These are phyloP conservation scores for Cyclina sinensis DNA, from an alignment of 1,140 invertebrate species.

Conservation along the genomic window DNA sequence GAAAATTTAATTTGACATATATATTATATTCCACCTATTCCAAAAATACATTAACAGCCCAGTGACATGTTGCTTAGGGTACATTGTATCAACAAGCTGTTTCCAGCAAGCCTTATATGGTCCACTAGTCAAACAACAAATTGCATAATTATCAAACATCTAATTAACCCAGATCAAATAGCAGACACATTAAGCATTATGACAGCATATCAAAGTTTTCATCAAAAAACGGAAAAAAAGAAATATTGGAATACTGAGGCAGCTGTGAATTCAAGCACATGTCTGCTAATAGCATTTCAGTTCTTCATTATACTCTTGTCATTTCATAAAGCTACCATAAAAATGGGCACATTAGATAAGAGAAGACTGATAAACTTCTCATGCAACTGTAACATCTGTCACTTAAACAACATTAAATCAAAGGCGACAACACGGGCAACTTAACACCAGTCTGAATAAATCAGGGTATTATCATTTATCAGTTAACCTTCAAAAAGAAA, in stretches of 20 bases:
- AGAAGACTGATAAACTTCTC: background rate
- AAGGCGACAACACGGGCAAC: background rate
- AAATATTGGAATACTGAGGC: background rate
- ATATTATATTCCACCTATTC: no score
- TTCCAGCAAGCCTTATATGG: background rate
- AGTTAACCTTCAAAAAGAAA: background rate
- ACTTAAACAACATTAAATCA: conserved; percentile 27
- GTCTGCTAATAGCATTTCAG: background rate
- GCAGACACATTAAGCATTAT: background rate
- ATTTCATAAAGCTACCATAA: conserved; percentile 10
- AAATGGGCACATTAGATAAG: background rate
- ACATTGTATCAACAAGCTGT: conserved; percentile 14
- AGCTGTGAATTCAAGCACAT: no score
- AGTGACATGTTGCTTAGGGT: conserved; percentile 3
- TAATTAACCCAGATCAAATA: conserved; percentile 34
- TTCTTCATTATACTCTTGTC: background rate
- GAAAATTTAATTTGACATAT: no score
- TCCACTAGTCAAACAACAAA: conserved; percentile 26
- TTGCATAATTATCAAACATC: conserved; percentile 27
- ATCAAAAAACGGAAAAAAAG: background rate
- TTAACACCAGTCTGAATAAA: background rate
- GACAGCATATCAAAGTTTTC: no score
- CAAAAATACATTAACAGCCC: background rate
- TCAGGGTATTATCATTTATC: background rate
- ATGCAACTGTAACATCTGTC: conserved; percentile 42